Base-by-base conservation (phyloP, 2,797 vertebrate genomes). In the Acanthornis magna region DNA sequence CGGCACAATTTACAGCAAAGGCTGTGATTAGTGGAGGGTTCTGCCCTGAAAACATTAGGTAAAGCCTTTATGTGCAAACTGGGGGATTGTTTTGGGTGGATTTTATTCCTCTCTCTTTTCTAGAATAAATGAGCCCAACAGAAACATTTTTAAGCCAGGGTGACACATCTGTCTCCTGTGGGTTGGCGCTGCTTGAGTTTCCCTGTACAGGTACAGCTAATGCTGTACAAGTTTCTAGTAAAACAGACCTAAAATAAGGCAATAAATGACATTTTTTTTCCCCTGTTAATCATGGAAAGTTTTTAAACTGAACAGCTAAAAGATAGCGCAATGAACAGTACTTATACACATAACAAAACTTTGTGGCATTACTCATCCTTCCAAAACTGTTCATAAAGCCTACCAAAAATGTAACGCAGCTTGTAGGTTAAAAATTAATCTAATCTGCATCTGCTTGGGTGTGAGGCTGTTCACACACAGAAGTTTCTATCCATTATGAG, bases 141-240 rank as follows among this genome's bases (percentile, higher is more conserved):
- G 78, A 85, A 95, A 89, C 66, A 54, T 91, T 86, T 93, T 76
- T 83, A 86, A 93, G 57, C 32, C 58, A 8, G 25, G 21, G 51
- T 93, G 91, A 96, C 87, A 91, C 74, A 87, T 85, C 73, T 83
- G 54, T 80, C 91, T 80, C 92, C 68, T 55, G 75, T 53, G 93
- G 82, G 68, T 54, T 92, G 80, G 74, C 3, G 0, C 25, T 85
- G 78, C 40, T 71, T 38, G 38, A 77, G 34, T 85, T 95, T 91
- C 47, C 27, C 23, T 19, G 9, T 8, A 13, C 47, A 75, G 70
- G 87, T 92, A 72, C 73, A 48, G 36, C 58, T 42, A 51, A 61
- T 54, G 47, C n/a, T 2, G 0, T 57, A 7, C 17, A 29, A 75
- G 40, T 88, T 94, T 86, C 60, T 48, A 30, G 51, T 58, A 18